These are phyloP conservation scores for Saccostrea glomerata DNA, from an alignment of 1,140 invertebrate genomes.

Conservation along the genomic window DNA sequence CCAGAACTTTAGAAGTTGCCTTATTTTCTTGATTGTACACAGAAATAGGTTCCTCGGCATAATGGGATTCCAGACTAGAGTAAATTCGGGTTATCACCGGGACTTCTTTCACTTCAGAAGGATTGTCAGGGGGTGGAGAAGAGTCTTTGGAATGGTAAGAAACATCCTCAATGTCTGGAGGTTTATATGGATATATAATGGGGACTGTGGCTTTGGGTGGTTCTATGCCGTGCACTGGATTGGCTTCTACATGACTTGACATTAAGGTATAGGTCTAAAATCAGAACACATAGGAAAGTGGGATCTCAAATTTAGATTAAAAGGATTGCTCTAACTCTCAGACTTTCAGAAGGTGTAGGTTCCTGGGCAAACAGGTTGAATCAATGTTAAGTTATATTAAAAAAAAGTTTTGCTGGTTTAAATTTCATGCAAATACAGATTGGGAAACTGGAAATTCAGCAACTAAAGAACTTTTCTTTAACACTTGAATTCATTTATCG, in stretches of 20 bases:
- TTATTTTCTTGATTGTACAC: slow-evolving; percentile 59
- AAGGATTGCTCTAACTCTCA: neutral
- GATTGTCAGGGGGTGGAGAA: neutral
- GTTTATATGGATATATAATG: slow-evolving; percentile 58
- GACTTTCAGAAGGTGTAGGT: neutral
- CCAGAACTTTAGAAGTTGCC: slow-evolving; percentile 55
- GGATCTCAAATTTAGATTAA: neutral
- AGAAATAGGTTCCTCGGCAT: slow-evolving; percentile 68
- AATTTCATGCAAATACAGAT: neutral
- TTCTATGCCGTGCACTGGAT: neutral
- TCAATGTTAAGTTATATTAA: neutral
- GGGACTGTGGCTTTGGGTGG: slow-evolving; percentile 47
- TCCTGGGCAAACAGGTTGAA: neutral
- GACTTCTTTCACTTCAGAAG: slow-evolving; percentile 38
- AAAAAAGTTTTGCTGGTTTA: neutral
- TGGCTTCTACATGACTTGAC: neutral
- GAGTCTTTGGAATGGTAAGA: slow-evolving; percentile 53
- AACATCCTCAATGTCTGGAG: slow-evolving; percentile 57
- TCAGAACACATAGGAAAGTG: slow-evolving; percentile 42
- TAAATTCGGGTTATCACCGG: slow-evolving; percentile 58
- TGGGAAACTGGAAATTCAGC: neutral
- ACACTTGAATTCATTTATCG: too few relatives aligned
- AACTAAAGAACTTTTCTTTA: too few relatives aligned
- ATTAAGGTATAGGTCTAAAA: slow-evolving; percentile 34
- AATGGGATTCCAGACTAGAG: slow-evolving; percentile 65